Conservation (phyloP, 2,113 vertebrate species). For the Leucosticte australis region DNA sequence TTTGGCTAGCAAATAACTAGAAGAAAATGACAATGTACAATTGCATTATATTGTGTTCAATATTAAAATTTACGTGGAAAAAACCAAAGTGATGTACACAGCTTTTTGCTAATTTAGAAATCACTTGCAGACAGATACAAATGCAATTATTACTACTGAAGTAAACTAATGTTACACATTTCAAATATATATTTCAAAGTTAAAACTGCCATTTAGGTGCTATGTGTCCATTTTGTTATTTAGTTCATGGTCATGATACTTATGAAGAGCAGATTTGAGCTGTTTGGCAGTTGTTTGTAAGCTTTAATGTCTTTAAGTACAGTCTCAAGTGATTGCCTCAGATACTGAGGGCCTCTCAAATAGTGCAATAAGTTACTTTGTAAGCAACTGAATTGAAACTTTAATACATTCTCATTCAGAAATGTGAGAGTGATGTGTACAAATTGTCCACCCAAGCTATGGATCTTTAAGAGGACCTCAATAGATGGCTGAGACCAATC, state of each 20-base stretch:
- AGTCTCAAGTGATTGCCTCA: neutral
- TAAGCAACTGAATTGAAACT: neutral
- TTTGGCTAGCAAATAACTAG: neutral
- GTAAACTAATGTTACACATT: neutral
- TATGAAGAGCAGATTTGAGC: neutral
- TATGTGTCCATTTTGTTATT: neutral
- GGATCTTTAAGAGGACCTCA: neutral
- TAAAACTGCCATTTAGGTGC: neutral
- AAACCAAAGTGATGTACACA: rapidly evolving
- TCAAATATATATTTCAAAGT: neutral
- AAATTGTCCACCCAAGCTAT: neutral
- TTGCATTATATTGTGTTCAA: neutral
- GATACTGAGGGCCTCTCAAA: neutral
- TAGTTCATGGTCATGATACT: rapidly evolving
- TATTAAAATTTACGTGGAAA: neutral
- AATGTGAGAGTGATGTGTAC: neutral
- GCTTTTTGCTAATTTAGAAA: neutral
- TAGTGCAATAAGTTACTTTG: neutral
- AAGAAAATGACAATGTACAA: neutral
- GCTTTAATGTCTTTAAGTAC: neutral
- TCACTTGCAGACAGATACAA: neutral
- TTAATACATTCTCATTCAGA: neutral
- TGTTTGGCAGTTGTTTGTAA: neutral
- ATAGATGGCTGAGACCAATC: neutral
- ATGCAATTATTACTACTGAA: neutral